Evolutionary conservation across 2,797 vertebrate genomes (phyloP).

Genomic region (Coendou prehensilis): DNA sequence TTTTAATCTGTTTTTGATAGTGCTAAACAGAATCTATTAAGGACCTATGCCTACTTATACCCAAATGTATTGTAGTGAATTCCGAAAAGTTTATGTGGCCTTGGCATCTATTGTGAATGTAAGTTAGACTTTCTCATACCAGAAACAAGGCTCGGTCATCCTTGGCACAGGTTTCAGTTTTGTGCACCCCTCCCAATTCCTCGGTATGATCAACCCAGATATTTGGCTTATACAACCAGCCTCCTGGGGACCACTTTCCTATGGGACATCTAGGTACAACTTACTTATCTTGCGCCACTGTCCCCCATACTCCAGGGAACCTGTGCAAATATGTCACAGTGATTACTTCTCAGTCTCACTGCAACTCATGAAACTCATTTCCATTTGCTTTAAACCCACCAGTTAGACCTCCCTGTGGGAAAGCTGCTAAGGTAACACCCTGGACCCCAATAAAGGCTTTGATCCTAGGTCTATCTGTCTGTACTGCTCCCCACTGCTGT

Average conservation of each 20-base stretch:
- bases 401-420: too few relatives aligned
- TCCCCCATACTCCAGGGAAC: background rate
- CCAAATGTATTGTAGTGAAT: background rate
- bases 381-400: background rate
- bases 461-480: background rate
- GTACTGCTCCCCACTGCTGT: background rate
- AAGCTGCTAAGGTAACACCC: background rate
- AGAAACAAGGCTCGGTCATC: background rate
- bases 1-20: background rate
- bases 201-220: background rate
- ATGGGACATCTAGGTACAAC: background rate
- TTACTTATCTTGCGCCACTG: background rate
- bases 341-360: background rate
- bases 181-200: background rate
- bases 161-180: background rate
- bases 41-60: background rate
- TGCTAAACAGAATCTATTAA: background rate
- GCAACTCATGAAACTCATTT: background rate
- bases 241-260: background rate
- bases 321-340: background rate
- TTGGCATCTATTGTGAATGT: background rate
- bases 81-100: background rate
- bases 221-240: background rate
- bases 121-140: background rate
- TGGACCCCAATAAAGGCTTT: background rate